phyloP scores from a whole-genome alignment of 2,113 vertebrate species.

The Fulica atra region DNA sequence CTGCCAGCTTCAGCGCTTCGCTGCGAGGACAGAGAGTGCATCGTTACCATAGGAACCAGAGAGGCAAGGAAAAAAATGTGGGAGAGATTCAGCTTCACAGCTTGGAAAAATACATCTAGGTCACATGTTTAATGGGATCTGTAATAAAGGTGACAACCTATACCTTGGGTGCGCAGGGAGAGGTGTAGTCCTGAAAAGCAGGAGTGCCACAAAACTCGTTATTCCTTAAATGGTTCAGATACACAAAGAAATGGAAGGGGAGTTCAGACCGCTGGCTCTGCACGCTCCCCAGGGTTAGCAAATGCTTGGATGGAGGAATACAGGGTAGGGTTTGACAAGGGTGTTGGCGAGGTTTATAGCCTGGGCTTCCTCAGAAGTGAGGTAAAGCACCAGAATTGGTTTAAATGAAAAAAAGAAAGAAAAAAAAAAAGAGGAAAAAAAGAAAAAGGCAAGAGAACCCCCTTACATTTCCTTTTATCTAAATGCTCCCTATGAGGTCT shows the following conservation, averaged over 20 bases:
- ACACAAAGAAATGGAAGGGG: not conserved
- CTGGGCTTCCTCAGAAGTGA: not conserved
- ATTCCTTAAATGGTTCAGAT: not conserved
- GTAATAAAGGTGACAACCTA: not conserved
- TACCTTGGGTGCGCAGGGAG: not conserved
- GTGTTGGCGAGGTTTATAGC: not conserved
- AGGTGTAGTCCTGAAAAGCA: not conserved
- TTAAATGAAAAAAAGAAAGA: not conserved
- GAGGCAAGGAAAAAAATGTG: slow-evolving; percentile 74
- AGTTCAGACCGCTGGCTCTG: not conserved
- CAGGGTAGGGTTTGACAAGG: not conserved
- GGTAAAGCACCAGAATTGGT: not conserved
- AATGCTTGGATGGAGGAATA: accelerated
- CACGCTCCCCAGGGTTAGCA: accelerated
- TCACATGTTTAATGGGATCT: slow-evolving; percentile 58
- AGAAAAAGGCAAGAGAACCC: not conserved
- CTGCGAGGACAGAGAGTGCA: slow-evolving; percentile 80
- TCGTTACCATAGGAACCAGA: slow-evolving; percentile 83
- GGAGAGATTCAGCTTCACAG: slow-evolving; percentile 76
- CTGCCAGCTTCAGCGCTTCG: slow-evolving; percentile 85
- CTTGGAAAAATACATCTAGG: slow-evolving; percentile 67
- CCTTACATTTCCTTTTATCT: not conserved
- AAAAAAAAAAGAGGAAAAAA: too few relatives aligned
- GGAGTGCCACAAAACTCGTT: not conserved
- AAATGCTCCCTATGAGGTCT: not conserved